These are phyloP conservation scores for Dynastes tityus DNA, from an alignment of 2,888 invertebrate species.

Conservation along the genomic window DNA sequence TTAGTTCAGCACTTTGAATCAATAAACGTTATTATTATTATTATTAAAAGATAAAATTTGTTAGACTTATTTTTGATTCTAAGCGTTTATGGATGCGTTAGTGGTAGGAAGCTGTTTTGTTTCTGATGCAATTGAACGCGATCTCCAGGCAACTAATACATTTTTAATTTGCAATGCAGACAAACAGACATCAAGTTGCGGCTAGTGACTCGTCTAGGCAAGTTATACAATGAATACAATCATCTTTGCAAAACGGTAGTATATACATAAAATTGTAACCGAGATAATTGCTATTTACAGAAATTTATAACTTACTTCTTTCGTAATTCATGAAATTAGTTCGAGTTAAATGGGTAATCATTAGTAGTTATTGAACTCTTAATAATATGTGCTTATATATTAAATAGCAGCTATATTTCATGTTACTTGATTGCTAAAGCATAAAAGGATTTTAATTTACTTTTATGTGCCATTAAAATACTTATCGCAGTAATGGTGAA, in stretches of 20 bases:
- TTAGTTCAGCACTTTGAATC: too few species aligned
- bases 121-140: not conserved
- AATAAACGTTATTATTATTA: too few species aligned
- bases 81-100: not conserved
- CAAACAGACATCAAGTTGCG: too few species aligned
- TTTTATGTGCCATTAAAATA: constrained; percentile 3
- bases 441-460: not conserved
- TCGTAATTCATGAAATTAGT: not conserved
- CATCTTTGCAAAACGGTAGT: not conserved
- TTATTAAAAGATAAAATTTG: too few species aligned
- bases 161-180: constrained; percentile 3
- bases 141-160: constrained; percentile 5
- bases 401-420: not conserved
- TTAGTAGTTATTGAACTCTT: not conserved
- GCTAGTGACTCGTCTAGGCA: too few species aligned
- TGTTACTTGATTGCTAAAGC: not conserved
- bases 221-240: not conserved
- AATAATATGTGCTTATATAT: not conserved
- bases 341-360: not conserved
- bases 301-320: not conserved
- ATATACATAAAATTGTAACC: not conserved
- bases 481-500: not conserved
- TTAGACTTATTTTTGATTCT: too few species aligned
- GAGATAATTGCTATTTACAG: not conserved
- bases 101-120: not conserved